Conservation (phyloP, 2,888 invertebrate species). For the Gortyna flavago region DNA sequence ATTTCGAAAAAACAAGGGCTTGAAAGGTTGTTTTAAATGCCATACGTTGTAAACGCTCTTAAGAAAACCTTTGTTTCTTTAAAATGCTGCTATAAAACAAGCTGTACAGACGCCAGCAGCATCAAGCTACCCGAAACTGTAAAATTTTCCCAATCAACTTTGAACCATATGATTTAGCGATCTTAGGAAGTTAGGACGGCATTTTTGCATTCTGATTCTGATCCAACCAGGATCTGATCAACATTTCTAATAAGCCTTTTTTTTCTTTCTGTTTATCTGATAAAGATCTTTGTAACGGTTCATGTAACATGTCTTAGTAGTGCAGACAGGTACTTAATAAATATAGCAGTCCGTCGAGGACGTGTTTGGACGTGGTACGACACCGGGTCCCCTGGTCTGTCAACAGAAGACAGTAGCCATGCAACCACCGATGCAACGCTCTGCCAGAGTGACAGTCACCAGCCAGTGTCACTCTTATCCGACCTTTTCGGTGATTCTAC, state of each 20-base stretch:
- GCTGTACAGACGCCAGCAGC: no score
- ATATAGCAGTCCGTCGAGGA: no score
- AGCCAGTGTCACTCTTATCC: background rate
- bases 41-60: no score
- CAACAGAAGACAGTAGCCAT: background rate
- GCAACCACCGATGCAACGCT: background rate
- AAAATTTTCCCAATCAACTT: no score
- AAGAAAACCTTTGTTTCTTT: background rate
- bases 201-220: background rate
- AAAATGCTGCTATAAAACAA: background rate
- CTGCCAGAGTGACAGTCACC: background rate
- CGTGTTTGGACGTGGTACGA: no score
- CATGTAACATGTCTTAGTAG: background rate
- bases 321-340: background rate
- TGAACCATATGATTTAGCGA: no score
- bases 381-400: no score
- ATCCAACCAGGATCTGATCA: background rate
- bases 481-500: background rate
- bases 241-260: background rate
- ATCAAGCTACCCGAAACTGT: no score
- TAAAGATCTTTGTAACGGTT: background rate
- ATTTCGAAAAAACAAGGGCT: no score
- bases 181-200: background rate
- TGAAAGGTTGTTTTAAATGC: no score
- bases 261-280: background rate